Evolutionary conservation across 2,888 invertebrate genomes (phyloP), one percentile per base, ranked within the genome.

Genomic region (Acronicta alni): DNA sequence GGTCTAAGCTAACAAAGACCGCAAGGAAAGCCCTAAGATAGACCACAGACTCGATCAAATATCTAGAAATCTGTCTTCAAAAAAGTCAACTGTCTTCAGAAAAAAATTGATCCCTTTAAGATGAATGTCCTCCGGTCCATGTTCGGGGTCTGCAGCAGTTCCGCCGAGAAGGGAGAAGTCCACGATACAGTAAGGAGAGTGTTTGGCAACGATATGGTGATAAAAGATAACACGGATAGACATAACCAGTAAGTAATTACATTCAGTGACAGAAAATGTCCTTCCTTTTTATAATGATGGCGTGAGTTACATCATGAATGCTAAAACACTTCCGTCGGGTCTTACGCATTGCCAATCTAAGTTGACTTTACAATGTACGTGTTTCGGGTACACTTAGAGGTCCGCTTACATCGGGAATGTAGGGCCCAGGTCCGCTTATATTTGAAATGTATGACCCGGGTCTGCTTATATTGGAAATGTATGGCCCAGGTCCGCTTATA

Each of bases 111-210:
- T 10, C 20, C 18, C 49, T 77, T 74, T 52, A 90, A 87, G 87
- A 93, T 93, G 92, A 92, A 93, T 75, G 92, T 91, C 12, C 85
- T 94, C 17, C 85, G 88, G 17, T 86, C 91, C 0, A 93, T 94
- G 90, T 93, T 93, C 39, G 93, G 93, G 7, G 91, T 91, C 1
- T 92, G 93, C 81, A 91, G 91, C 72, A 86, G 88, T 1, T 90
- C 91, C 0, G 84, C 88, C 1, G 93, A 93, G 58, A 92, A 92
- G 69, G 86, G 89, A 0, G 93, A 93, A 57, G 88, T 91, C 0
- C 93, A 93, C 55, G 94, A 94, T 48, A 90, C 84, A 0, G 83
- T 94, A 0, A 77, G 90, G 1, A 81, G 81, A 54, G 84, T 93
- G 2, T 93, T 94, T 55, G 94, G 94, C 3, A 91, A 84, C 61